phyloP scores from a whole-genome alignment of 2,113 vertebrate genomes.

The Silurus glanis region DNA sequence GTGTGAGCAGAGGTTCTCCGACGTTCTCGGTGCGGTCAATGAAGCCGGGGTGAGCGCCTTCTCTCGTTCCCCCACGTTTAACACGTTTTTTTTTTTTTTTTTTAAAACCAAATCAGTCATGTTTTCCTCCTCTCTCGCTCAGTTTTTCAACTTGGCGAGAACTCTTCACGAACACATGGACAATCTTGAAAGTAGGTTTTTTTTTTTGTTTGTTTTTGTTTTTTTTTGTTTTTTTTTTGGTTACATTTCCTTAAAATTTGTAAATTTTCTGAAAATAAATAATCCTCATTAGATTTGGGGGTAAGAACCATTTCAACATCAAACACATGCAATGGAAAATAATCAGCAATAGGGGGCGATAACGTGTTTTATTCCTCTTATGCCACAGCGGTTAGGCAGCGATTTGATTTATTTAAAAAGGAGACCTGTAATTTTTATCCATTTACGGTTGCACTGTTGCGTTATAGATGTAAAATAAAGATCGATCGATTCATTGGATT shows the following conservation, averaged over 20 bases:
- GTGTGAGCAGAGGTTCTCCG: conserved; percentile 95
- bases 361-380: not conserved
- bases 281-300: not conserved
- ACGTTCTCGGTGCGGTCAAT: conserved; percentile 89
- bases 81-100: too few relatives aligned
- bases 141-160: conserved; percentile 99
- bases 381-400: not conserved
- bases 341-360: not conserved
- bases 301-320: conserved; percentile 21
- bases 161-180: conserved; percentile 98
- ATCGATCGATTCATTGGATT: too few relatives aligned
- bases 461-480: too few relatives aligned
- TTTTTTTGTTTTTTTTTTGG: too few relatives aligned
- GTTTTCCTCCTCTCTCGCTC: conserved; percentile 71
- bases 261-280: not conserved
- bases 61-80: not conserved
- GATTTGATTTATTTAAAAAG: not conserved
- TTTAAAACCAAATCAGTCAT: conserved; percentile 13
- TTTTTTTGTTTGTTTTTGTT: not conserved
- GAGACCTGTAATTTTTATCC: too few relatives aligned
- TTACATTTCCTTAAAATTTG: not conserved
- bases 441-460: too few relatives aligned
- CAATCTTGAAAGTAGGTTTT: conserved; percentile 93
- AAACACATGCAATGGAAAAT: not conserved
- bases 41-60: conserved; percentile 85